A percentile compares a stretch with the other conserved stretches of the same genome.
Conservation (phyloP, 2,113 vertebrate species). For the Misgurnus anguillicaudatus region DNA sequence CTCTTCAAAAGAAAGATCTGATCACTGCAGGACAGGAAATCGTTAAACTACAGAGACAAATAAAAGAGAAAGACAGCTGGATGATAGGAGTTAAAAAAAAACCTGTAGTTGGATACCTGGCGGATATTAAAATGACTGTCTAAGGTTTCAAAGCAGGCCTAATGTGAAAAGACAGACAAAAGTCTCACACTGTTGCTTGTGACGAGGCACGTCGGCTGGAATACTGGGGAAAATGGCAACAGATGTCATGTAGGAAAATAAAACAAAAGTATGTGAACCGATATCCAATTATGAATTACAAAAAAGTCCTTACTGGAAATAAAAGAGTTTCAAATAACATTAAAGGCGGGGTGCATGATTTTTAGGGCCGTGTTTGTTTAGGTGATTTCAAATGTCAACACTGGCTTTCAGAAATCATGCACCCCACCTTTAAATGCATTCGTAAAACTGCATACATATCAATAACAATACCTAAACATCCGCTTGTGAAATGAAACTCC, state of each 20-base stretch:
- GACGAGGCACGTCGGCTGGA: slow-evolving; percentile 42
- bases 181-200: slow-evolving; percentile 48
- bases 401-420: too few species aligned
- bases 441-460: too few species aligned
- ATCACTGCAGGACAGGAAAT: slow-evolving; percentile 56
- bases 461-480: too few species aligned
- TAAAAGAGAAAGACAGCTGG: slow-evolving; percentile 46
- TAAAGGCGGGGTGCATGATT: too few species aligned
- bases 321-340: neutral
- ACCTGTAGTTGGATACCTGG: slow-evolving; percentile 71
- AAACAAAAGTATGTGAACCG: neutral
- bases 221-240: slow-evolving; percentile 1
- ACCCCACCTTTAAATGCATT: too few species aligned
- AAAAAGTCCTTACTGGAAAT: neutral
- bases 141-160: slow-evolving; percentile 30
- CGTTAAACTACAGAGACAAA: slow-evolving; percentile 60
- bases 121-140: slow-evolving; percentile 78
- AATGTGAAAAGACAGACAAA: slow-evolving; percentile 55
- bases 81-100: slow-evolving; percentile 73
- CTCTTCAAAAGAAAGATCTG: neutral
- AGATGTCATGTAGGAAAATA: neutral
- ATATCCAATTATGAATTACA: neutral
- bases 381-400: too few species aligned
- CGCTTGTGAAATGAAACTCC: too few species aligned
- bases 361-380: too few species aligned